Base-by-base conservation (phyloP, 1,140 invertebrate genomes). In the Aphelinus certus region DNA sequence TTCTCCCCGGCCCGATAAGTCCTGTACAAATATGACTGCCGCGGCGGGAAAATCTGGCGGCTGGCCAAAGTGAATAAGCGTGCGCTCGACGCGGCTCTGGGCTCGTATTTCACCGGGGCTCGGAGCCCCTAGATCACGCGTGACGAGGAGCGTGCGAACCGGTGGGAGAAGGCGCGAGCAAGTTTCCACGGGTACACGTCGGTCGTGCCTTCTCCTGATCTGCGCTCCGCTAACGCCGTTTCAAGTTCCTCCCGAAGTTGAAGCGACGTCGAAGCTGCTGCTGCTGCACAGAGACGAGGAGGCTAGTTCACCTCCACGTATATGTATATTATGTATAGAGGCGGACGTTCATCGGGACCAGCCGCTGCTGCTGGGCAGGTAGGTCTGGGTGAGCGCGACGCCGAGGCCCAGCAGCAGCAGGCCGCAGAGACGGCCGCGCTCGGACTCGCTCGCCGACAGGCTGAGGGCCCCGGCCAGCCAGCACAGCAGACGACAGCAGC, bases 381-480 rank as follows among this genome's bases (percentile, higher is more conserved):
- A 86, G 81, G 79, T 84, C 76, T 85, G 83, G 75, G 83, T 82
- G 69, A 83, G 73, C 63, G 83, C 81, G 67, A 86, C 83, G 78
- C 84, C 82, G 71, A 85, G 76, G 67, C 84, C 77, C 73, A 87
- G 79, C 48, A 88, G 74, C 63, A 82, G 75, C 64, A 87, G 79
- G 67, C 86, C 78, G 78, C 86, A 83, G 10, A 84, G 77, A 3
- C 83, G 83, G 69, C 82, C 84, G 70, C 84, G 84, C 67, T 83
- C 83, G 67, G 83, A 83, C 77, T 87, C 83, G 77, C 83, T 86
- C 62, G 84, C 84, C 49, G 83, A 83, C 3, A 88, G 76, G 77
- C 86, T 87, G 58, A 87, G 82, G 55, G 84, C 83, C 48, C 86
- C 85, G 6, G 83, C 84, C 45, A 88, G 81, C 87, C 87, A 88